Percentiles rank a stretch among this genome's conserved stretches.
Conservation (phyloP, 2,888 invertebrate species). For the Drosophila diplacantha region DNA sequence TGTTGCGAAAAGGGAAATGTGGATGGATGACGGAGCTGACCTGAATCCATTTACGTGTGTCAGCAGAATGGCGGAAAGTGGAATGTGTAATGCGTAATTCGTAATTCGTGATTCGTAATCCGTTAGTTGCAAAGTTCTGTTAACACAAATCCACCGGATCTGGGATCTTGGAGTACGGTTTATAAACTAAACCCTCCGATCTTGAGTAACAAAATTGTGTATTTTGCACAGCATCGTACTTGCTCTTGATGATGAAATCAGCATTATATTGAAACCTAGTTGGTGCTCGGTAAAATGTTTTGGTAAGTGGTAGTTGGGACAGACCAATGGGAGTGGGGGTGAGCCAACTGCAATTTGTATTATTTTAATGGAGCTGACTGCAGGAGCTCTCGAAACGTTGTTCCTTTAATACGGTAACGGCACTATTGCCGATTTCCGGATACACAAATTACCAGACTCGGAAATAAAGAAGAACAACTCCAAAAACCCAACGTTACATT, state of each 20-base stretch:
- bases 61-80: not conserved
- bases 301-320: not conserved
- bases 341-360: not conserved
- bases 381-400: too few relatives aligned
- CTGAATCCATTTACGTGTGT: constrained; percentile 21
- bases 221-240: not conserved
- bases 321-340: too few relatives aligned
- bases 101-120: not conserved
- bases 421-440: not conserved
- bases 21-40: constrained; percentile 32
- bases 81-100: constrained; percentile 1
- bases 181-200: not conserved
- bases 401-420: too few relatives aligned
- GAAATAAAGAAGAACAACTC: too few relatives aligned
- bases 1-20: constrained; percentile 31
- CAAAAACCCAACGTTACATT: too few relatives aligned
- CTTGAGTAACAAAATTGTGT: not conserved
- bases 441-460: not conserved
- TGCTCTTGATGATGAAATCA: not conserved
- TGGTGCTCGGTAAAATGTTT: not conserved
- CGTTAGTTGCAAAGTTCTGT: not conserved
- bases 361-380: not conserved
- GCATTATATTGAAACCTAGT: not conserved
- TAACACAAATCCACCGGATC: not conserved
- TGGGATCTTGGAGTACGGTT: not conserved